phyloP scores from a whole-genome alignment of 2,113 vertebrate species.

The Forbesichthys agassizii region DNA sequence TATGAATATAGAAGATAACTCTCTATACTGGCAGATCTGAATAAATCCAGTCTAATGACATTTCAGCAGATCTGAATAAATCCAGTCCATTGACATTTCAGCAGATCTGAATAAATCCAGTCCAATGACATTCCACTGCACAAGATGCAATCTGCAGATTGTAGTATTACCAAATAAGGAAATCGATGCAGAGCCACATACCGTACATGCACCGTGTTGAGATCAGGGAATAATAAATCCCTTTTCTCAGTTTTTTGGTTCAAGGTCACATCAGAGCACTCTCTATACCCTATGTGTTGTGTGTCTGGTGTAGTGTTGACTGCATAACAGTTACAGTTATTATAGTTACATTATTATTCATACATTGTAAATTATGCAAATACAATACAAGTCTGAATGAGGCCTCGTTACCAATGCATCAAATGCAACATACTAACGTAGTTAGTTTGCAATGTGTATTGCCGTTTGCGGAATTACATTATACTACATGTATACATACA shows the following conservation, averaged over 20 bases:
- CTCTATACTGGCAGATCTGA: slow-evolving; percentile 8
- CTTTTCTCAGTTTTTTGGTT: slow-evolving; percentile 53
- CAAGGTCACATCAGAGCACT: slow-evolving; percentile 61
- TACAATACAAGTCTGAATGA: too few species aligned
- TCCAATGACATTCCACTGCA: slow-evolving; percentile 41
- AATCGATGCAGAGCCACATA: slow-evolving; percentile 61
- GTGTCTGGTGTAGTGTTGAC: not conserved
- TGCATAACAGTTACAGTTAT: too few species aligned
- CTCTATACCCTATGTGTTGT: slow-evolving; percentile 36
- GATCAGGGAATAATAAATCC: slow-evolving; percentile 47
- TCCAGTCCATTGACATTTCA: slow-evolving; percentile 2
- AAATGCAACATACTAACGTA: too few species aligned
- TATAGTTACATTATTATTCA: not conserved
- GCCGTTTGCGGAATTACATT: too few species aligned
- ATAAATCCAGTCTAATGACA: slow-evolving; percentile 10
- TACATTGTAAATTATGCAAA: too few species aligned
- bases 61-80: slow-evolving; percentile 15
- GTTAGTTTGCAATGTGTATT: too few species aligned
- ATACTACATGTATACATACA: too few species aligned
- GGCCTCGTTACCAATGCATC: too few species aligned
- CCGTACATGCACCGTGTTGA: too few species aligned
- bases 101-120: slow-evolving; percentile 26
- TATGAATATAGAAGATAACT: not conserved
- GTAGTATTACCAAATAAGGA: slow-evolving; percentile 37
- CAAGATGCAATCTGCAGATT: slow-evolving; percentile 33